Base-by-base conservation (phyloP, 2,113 vertebrate species). In the Centropus unirufus region DNA sequence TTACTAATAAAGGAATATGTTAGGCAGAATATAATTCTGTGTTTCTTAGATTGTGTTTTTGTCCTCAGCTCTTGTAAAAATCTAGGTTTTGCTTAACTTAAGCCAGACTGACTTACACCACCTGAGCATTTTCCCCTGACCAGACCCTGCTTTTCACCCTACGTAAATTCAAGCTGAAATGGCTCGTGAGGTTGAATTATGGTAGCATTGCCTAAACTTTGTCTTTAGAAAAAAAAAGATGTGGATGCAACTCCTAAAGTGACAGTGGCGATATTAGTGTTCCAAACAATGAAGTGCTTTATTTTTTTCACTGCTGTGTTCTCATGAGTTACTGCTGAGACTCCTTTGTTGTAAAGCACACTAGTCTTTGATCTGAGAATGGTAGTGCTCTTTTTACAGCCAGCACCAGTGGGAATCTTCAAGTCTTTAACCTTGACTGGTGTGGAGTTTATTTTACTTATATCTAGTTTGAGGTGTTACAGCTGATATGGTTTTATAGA, bases 381-480 rank as follows among this genome's bases (percentile, higher is more conserved):
- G 27, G 34, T 49, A 8, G 54, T 46, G 63, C 55, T 94, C 55
- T 67, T 90, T 54, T 52, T 44, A 84, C 58, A 69, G 62, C 66
- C 62, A 67, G 79, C 42, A 64, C 62, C 4, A 1, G 42, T 72
- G 66, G 36, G 44, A 58, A 63, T 52, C 47, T 40, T 14, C 58
- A 30, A 64, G 76, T 74, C 29, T 74, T 97, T 95, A 77, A 88
- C 86, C 87, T 87, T 86, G 84, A 88, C 70, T 78, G 39, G 27
- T 3, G 5, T 29, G 55, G 85, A 86, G 46, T 92, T 94, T 95
- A 54, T 92, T 93, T 94, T 86, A 66, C 67, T 95, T 88, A 67
- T 74, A 83, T 47, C 46, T 77, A 39, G 47, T 77, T 70, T 46
- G 42, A 74, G 52, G 24, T 77, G 59, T 94, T 85, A 55, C 0